Percentiles rank a stretch among this genome's conserved stretches.
These are phyloP conservation scores for Narcine bancroftii DNA, from an alignment of 2,113 vertebrate genomes.

Conservation along the genomic window DNA sequence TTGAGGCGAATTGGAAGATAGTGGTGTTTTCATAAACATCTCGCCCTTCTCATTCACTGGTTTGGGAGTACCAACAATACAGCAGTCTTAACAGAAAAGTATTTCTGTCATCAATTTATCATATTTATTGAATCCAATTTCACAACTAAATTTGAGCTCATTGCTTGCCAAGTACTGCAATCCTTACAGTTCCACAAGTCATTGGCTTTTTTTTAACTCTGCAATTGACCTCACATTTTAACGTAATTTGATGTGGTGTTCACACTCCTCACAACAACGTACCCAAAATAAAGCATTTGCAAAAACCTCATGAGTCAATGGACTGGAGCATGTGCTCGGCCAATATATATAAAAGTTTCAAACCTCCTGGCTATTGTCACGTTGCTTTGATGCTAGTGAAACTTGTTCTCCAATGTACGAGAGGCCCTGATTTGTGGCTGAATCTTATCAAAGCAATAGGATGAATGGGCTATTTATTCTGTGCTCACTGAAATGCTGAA, in stretches of 20 bases:
- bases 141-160: constrained; percentile 3
- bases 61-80: background rate
- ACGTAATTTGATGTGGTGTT: background rate
- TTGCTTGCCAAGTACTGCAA: background rate
- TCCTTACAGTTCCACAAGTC: background rate
- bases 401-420: no score
- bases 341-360: no score
- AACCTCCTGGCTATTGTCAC: no score
- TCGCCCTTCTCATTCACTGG: background rate
- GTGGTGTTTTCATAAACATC: background rate
- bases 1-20: background rate
- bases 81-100: background rate
- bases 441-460: no score
- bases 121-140: constrained; percentile 28
- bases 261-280: background rate
- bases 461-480: no score
- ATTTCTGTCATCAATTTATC: background rate
- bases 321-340: no score
- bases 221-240: background rate
- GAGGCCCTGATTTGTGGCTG: no score
- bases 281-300: background rate
- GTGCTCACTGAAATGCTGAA: no score
- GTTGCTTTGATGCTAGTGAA: no score
- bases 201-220: background rate
- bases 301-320: no score